These are phyloP conservation scores for Oncorhynchus kisutch DNA, from an alignment of 2,113 vertebrate genomes.

Conservation along the genomic window DNA sequence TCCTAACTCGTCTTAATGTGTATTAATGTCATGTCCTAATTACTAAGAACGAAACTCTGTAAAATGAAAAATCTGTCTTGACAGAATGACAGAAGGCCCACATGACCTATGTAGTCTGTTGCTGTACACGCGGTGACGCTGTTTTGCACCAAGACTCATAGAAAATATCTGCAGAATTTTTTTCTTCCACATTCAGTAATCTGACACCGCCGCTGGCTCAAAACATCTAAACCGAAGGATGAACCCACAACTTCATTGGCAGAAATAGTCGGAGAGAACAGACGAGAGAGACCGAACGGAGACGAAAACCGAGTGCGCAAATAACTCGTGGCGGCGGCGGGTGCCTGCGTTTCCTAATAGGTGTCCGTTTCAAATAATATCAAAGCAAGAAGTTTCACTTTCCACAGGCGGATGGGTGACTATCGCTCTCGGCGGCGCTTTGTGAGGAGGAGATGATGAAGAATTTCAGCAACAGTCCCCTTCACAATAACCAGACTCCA, in stretches of 20 bases:
- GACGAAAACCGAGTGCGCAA: conserved; percentile 32
- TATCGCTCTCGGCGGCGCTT: conserved; percentile 71
- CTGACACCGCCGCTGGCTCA: conserved; percentile 65
- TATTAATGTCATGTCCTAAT: too few species aligned
- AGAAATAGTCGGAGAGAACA: conserved; percentile 54
- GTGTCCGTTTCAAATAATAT: conserved; percentile 54
- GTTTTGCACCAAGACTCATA: conserved; percentile 31
- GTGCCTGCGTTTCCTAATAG: conserved; percentile 37
- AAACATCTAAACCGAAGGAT: conserved; percentile 63
- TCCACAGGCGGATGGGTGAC: conserved; percentile 79
- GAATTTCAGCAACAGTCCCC: conserved; percentile 78
- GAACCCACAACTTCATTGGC: conserved; percentile 63
- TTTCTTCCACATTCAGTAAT: conserved; percentile 73
- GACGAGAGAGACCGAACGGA: conserved; percentile 29
- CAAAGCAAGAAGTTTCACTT: conserved; percentile 64
- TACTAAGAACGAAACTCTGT: too few species aligned
- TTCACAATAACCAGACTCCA: conserved; percentile 69
- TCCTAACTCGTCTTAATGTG: too few species aligned
- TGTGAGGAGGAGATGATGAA: conserved; percentile 86
- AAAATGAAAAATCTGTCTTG: too few species aligned
- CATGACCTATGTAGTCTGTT: neutral
- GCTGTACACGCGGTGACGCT: conserved; percentile 56
- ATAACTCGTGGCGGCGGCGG: conserved; percentile 43
- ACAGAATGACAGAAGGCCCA: too few species aligned
- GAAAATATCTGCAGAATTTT: conserved; percentile 50